Evolutionary conservation across 2,797 vertebrate genomes (phyloP), one percentile per base, ranked within the genome.

Genomic region (Chelonia mydas): DNA sequence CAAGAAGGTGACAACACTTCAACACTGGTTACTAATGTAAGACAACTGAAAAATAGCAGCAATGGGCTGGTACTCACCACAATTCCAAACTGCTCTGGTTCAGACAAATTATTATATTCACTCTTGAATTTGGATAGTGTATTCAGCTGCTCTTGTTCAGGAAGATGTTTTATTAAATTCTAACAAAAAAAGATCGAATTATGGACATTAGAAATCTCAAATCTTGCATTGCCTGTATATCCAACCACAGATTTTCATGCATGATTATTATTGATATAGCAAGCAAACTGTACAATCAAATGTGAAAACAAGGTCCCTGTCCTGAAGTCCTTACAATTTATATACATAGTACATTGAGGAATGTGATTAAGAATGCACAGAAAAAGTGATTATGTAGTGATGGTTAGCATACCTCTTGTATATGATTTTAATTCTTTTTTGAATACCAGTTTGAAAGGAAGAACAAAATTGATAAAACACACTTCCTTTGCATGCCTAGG

Each of bases 141-240:
- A 68, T 98, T 99, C 61, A 99, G 97, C 89, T 99, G 99, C 83
- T 99, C 98, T 98, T 99, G 99, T 94, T 99, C 99, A 55, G 99
- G 99, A 87, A 99, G 98, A 93, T 99, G 99, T 80, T 99, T 99
- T 97, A 99, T 98, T 97, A 99, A 99, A 97, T 99, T 99, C 99
- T 99, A 96, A 54, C 95, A 97, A 94, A 61, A 94, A 93, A 92
- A 94, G 96, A 37, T 84, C 37, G 92, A 74, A 90, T 21, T 54
- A 84, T 87, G 93, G 78, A 87, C 93, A 16, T 95, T 93, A 50
- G 74, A 97, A 87, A 89, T 86, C 65, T 96, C 47, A 94, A 10
- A 84, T 79, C 87, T 19, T 27, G 7, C 25, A 49, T 23, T 87
- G 72, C 76, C 81, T 88, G 2, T 45, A 61, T 53, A 81, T 72